phyloP scores from a whole-genome alignment of 2,113 vertebrate genomes.

The Ctenomys sociabilis region DNA sequence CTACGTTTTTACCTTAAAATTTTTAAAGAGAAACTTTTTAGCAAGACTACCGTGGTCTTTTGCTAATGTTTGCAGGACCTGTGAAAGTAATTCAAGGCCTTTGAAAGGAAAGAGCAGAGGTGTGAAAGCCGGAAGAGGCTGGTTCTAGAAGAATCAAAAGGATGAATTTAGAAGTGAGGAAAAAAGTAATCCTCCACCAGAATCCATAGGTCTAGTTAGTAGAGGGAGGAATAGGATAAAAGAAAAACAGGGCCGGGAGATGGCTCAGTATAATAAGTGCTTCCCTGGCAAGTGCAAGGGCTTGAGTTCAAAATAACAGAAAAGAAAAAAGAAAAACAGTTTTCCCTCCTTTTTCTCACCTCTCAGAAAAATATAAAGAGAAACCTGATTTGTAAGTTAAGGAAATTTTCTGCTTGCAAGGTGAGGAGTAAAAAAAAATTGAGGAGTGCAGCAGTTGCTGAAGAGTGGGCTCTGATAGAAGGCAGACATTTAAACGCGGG shows the following conservation, averaged over 20 bases:
- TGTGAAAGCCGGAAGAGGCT: background rate
- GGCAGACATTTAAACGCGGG: background rate
- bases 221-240: background rate
- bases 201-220: background rate
- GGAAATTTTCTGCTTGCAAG: background rate
- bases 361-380: constrained; percentile 1
- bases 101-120: background rate
- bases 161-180: background rate
- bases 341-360: background rate
- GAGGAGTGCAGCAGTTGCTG: background rate
- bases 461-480: constrained; percentile 8
- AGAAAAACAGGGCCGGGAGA: background rate
- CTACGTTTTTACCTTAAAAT: background rate
- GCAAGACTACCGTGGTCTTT: background rate
- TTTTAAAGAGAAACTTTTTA: constrained; percentile 43
- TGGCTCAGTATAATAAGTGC: no score
- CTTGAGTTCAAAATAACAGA: no score
- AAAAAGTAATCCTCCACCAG: background rate
- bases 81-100: background rate
- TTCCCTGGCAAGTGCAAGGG: no score
- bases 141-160: background rate
- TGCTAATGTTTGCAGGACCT: background rate
- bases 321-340: background rate
- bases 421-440: constrained; percentile 14
- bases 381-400: background rate